Evolutionary conservation across 2,888 invertebrate genomes (phyloP).

Genomic region (Agelastica alni): DNA sequence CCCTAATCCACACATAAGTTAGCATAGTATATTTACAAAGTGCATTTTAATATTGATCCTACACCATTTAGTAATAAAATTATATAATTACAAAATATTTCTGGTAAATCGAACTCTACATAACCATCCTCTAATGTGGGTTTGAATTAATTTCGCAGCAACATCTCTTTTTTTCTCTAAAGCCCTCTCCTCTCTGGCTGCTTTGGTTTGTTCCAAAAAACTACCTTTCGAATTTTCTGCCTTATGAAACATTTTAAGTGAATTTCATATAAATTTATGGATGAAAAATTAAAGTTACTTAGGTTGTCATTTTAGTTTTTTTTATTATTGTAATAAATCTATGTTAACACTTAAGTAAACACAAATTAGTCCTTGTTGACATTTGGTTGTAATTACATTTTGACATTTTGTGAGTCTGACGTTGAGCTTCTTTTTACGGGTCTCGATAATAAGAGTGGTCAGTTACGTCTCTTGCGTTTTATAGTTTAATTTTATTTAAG

Average conservation of each 20-base stretch:
- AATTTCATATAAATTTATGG: background rate
- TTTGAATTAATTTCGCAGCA: conserved; percentile 76
- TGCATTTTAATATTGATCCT: no score
- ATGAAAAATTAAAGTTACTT: background rate
- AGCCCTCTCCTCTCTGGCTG: conserved; percentile 87
- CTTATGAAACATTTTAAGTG: conserved; percentile 63
- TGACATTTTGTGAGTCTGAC: no score
- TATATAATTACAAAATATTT: conserved; percentile 69
- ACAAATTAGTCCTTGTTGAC: conserved; percentile 3
- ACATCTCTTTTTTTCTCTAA: conserved; percentile 79
- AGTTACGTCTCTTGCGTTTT: no score
- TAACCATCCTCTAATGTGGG: conserved; percentile 77
- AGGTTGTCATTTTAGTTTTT: conserved; percentile 27
- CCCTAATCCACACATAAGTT: no score
- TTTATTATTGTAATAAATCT: background rate
- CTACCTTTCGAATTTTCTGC: conserved; percentile 71
- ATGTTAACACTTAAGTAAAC: background rate
- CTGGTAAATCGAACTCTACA: conserved; percentile 66
- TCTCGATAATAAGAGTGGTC: no score
- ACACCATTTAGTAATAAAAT: background rate
- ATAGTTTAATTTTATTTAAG: no score
- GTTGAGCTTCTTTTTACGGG: no score
- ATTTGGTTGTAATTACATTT: background rate
- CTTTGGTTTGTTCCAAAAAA: conserved; percentile 89
- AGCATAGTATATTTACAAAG: no score